These are phyloP conservation scores for Chlorocebus sabaeus DNA, from an alignment of 2,113 vertebrate species.

Conservation along the genomic window DNA sequence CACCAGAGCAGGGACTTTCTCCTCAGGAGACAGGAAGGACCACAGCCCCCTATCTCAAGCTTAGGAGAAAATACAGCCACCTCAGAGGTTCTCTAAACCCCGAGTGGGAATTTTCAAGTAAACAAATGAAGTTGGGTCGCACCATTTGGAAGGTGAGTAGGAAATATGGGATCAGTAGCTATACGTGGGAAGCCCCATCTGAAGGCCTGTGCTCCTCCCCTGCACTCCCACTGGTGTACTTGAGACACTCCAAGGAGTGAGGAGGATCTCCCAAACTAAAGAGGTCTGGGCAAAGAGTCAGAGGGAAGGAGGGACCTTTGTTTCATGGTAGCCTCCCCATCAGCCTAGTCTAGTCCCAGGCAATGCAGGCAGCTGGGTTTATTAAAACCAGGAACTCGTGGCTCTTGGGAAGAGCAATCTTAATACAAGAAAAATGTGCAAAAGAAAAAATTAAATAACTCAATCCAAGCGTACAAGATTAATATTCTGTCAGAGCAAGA, in stretches of 20 bases:
- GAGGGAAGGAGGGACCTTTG: constrained; percentile 13
- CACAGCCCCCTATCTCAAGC: constrained; percentile 20
- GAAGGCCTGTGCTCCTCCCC: constrained; percentile 53
- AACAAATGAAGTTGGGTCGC: constrained; percentile 77
- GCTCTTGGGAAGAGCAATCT: constrained; percentile 82
- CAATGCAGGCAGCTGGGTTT: constrained; percentile 67
- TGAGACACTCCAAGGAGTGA: constrained; percentile 31
- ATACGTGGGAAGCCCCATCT: constrained; percentile 57
- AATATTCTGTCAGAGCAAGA: constrained; percentile 78
- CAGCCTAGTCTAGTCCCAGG: constrained; percentile 57
- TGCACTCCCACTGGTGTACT: background rate
- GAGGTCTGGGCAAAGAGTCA: constrained; percentile 42
- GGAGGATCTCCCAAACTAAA: constrained; percentile 45
- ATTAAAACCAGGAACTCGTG: constrained; percentile 72
- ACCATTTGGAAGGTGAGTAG: constrained; percentile 70
- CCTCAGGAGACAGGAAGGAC: constrained; percentile 65
- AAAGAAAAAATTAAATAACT: constrained; percentile 84
- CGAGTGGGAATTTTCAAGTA: constrained; percentile 77
- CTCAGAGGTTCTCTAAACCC: constrained; percentile 59
- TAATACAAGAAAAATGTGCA: constrained; percentile 86
- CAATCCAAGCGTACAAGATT: constrained; percentile 81
- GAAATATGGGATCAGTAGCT: constrained; percentile 75
- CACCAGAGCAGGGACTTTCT: constrained; percentile 67
- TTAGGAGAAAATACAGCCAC: constrained; percentile 73
- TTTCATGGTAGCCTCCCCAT: constrained; percentile 11